phyloP scores from a whole-genome alignment of 2,113 vertebrate species.

The Perca schrenkii region DNA sequence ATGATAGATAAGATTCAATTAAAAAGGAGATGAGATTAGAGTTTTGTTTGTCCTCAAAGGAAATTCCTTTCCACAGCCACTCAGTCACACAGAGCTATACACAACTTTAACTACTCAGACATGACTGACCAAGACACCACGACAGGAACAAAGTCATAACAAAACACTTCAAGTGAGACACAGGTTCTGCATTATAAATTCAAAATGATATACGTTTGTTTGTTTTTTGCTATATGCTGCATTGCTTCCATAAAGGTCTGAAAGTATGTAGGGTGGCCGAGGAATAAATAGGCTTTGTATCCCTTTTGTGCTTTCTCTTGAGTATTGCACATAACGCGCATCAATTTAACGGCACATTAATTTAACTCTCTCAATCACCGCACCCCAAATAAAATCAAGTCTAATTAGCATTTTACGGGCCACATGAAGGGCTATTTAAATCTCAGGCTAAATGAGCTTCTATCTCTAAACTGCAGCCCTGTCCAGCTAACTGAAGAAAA shows the following conservation, averaged over 20 bases:
- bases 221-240: background rate
- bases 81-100: conserved; percentile 18
- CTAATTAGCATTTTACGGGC: conserved; percentile 70
- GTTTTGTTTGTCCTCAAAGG: conserved; percentile 48
- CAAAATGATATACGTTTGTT: background rate
- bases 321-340: conserved; percentile 58
- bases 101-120: conserved; percentile 9
- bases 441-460: conserved; percentile 61
- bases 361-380: conserved; percentile 65
- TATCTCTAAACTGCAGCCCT: conserved; percentile 24
- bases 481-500: conserved; percentile 17
- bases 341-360: conserved; percentile 77
- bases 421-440: conserved; percentile 61
- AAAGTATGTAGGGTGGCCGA: conserved; percentile 3
- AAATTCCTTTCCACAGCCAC: conserved; percentile 42
- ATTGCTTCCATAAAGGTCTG: background rate
- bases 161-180: conserved; percentile 6
- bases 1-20: conserved; percentile 65
- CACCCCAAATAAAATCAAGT: conserved; percentile 55
- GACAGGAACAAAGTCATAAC: conserved; percentile 6
- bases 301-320: conserved; percentile 48
- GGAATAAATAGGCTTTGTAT: conserved; percentile 45
- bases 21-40: conserved; percentile 50
- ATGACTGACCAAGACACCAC: background rate
- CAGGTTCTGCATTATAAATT: background rate